phyloP scores from a whole-genome alignment of 2,797 vertebrate genomes.

The Orestias chungarensis region DNA sequence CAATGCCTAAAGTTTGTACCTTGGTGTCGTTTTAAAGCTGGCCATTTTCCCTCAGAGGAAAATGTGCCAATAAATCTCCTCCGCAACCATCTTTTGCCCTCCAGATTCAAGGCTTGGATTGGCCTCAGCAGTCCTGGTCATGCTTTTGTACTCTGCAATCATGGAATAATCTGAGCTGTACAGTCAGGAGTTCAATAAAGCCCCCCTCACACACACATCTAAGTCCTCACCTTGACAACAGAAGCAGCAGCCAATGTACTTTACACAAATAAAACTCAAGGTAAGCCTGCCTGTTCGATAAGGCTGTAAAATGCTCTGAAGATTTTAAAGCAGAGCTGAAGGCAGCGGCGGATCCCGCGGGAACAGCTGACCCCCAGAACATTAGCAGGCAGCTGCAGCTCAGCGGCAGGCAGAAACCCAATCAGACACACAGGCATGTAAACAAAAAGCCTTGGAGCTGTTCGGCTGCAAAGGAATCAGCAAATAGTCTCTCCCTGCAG shows the following conservation, averaged over 20 bases:
- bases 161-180: slow-evolving; percentile 54
- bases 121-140: slow-evolving; percentile 35
- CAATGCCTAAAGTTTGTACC: not conserved
- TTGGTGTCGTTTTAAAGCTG: not conserved
- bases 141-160: slow-evolving; percentile 56
- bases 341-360: slow-evolving; percentile 4
- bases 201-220: slow-evolving; percentile 11
- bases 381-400: slow-evolving; percentile 27
- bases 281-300: slow-evolving; percentile 39
- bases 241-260: slow-evolving; percentile 25
- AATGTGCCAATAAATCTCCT: slow-evolving; percentile 49
- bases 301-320: slow-evolving; percentile 49
- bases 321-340: slow-evolving; percentile 31
- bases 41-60: slow-evolving; percentile 1
- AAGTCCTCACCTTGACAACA: slow-evolving; percentile 50
- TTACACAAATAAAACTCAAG: slow-evolving; percentile 49
- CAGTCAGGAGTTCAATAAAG: slow-evolving; percentile 45
- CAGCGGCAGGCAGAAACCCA: slow-evolving; percentile 6
- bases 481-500: not conserved
- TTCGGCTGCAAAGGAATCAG: slow-evolving; percentile 29
- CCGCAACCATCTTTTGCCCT: slow-evolving; percentile 26
- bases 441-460: slow-evolving; percentile 22
- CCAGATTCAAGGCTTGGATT: slow-evolving; percentile 1
- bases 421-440: slow-evolving; percentile 5
- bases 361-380: slow-evolving; percentile 51